phyloP scores from a whole-genome alignment of 1,140 invertebrate species.

The Drosophila bipectinata region DNA sequence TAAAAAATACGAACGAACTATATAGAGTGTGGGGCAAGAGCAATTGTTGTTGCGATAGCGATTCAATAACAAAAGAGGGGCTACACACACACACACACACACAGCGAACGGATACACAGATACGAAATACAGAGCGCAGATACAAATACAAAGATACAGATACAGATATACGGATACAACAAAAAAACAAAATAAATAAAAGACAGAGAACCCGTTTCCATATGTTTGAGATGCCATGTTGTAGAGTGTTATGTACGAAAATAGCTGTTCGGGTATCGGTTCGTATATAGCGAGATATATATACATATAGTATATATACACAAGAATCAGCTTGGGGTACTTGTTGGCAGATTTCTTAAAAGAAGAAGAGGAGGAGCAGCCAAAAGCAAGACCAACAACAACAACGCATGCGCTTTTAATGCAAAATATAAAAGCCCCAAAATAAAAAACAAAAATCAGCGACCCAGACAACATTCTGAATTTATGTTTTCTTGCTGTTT shows the following conservation, averaged over 20 bases:
- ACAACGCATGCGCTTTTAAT: slow-evolving; percentile 66
- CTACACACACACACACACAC: slow-evolving; percentile 48
- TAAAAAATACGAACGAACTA: slow-evolving; percentile 19
- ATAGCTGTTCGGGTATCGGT: slow-evolving; percentile 25
- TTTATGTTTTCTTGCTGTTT: slow-evolving; percentile 55
- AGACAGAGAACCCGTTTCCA: slow-evolving; percentile 68
- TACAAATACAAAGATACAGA: slow-evolving; percentile 11
- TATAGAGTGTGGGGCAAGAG: slow-evolving; percentile 35
- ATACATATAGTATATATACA: slow-evolving; percentile 12
- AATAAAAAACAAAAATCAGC: slow-evolving; percentile 38
- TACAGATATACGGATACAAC: slow-evolving; percentile 21
- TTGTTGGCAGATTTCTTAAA: slow-evolving; percentile 68
- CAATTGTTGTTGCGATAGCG: slow-evolving; percentile 65
- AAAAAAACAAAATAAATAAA: background rate
- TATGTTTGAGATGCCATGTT: slow-evolving; percentile 69
- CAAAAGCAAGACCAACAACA: slow-evolving; percentile 46
- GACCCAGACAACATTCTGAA: slow-evolving; percentile 65
- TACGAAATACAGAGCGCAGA: slow-evolving; percentile 45
- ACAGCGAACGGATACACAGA: slow-evolving; percentile 3
- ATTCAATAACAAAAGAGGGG: slow-evolving; percentile 70
- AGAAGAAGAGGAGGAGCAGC: slow-evolving; percentile 7
- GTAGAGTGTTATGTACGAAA: slow-evolving; percentile 62
- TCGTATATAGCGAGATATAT: slow-evolving; percentile 18
- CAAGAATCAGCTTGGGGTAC: slow-evolving; percentile 40
- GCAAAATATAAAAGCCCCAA: slow-evolving; percentile 29